phyloP scores from a whole-genome alignment of 2,113 vertebrate species.

The Melanerpes formicivorus region DNA sequence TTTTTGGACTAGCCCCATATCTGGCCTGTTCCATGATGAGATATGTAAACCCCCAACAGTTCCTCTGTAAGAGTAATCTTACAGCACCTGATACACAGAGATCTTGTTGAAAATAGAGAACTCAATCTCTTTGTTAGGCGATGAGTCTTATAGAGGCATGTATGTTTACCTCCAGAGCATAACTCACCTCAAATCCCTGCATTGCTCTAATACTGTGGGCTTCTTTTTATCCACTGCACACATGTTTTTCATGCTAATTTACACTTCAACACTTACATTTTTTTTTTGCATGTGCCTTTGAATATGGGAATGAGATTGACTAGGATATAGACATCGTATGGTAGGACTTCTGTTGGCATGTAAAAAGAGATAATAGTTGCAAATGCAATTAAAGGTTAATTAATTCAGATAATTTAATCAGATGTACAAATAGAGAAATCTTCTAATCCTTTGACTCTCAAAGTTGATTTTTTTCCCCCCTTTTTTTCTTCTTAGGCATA shows the following conservation, averaged over 20 bases:
- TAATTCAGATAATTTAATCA: slow-evolving; percentile 43
- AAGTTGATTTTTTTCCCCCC: background rate
- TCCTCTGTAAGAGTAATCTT: background rate
- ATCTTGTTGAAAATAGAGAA: background rate
- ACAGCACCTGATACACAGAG: background rate
- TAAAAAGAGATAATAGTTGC: slow-evolving; percentile 8
- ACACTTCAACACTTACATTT: background rate
- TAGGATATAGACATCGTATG: slow-evolving; percentile 36
- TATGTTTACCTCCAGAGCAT: background rate
- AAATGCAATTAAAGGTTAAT: slow-evolving; percentile 54
- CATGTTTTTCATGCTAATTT: background rate
- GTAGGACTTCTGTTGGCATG: slow-evolving; percentile 39
- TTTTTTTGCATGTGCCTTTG: background rate
- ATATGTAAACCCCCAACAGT: background rate
- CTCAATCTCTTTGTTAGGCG: background rate
- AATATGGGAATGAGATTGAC: slow-evolving; percentile 3
- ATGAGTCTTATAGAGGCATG: background rate
- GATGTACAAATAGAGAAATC: background rate
- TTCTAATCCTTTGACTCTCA: background rate
- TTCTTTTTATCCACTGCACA: background rate
- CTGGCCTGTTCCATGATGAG: background rate
- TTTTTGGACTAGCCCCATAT: background rate
- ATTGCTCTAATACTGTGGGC: background rate
- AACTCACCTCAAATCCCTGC: background rate
- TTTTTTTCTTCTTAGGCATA: background rate